Evolutionary conservation across 2,113 vertebrate species (phyloP).

Genomic region (Malurus alboscapulatus): DNA sequence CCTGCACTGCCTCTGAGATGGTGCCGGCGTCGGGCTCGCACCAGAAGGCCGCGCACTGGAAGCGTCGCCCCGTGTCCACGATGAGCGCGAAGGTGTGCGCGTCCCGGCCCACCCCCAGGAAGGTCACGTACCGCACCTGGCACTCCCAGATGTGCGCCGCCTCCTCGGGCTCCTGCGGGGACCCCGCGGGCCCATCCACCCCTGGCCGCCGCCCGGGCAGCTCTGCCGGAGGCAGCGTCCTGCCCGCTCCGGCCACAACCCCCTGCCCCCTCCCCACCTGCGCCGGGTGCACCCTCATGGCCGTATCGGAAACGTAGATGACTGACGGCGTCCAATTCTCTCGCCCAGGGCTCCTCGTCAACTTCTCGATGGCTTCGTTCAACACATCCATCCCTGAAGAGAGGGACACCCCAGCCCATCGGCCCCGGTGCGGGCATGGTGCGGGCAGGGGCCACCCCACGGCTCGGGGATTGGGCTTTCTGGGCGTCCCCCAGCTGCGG

Average conservation of each 20-base stretch:
- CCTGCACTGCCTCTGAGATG: constrained; percentile 81
- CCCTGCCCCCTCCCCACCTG: constrained; percentile 60
- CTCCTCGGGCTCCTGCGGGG: constrained; percentile 67
- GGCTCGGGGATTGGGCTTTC: rapidly evolving
- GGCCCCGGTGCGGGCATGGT: background rate
- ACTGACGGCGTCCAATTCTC: constrained; percentile 83
- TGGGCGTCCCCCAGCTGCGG: rapidly evolving
- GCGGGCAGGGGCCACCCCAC: rapidly evolving
- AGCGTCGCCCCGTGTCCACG: constrained; percentile 72
- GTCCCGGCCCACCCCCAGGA: constrained; percentile 80
- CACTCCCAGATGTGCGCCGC: constrained; percentile 88
- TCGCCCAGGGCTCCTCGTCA: constrained; percentile 76
- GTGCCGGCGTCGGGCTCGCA: constrained; percentile 81
- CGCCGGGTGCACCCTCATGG: constrained; percentile 83
- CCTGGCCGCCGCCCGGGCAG: background rate
- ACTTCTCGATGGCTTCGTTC: constrained; percentile 88
- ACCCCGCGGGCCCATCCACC: background rate
- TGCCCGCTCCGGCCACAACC: background rate
- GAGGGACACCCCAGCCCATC: rapidly evolving
- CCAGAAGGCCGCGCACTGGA: constrained; percentile 81
- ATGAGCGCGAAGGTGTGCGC: constrained; percentile 80
- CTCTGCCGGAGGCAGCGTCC: background rate
- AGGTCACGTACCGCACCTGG: constrained; percentile 91
- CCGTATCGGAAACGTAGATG: constrained; percentile 85
- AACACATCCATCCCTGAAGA: constrained; percentile 90